Percentiles rank a stretch among this genome's conserved stretches.
These are phyloP conservation scores for Standfussiana lucernea DNA, from an alignment of 2,888 invertebrate genomes.

Conservation along the genomic window DNA sequence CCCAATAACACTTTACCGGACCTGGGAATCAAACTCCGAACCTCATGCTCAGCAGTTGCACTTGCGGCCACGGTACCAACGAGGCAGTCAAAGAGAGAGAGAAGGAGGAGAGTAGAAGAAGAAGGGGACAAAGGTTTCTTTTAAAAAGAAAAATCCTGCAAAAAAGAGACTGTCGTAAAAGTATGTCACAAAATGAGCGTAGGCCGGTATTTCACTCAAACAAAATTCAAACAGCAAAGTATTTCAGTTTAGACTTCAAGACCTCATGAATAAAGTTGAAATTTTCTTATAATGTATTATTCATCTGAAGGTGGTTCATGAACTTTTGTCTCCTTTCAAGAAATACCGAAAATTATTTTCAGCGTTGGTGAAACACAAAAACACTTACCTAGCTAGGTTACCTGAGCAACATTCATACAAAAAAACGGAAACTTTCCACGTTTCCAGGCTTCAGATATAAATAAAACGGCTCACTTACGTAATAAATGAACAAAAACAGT, in stretches of 20 bases:
- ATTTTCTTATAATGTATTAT: slow-evolving; percentile 24
- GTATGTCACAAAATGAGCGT: not conserved
- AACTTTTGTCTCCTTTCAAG: slow-evolving; percentile 11
- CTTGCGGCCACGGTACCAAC: not conserved
- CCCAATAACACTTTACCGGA: not conserved
- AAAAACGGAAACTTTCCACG: not conserved
- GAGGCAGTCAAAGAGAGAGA: no score
- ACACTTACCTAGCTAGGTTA: not conserved
- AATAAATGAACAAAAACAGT: not conserved
- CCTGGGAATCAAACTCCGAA: not conserved
- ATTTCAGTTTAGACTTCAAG: slow-evolving; percentile 25
- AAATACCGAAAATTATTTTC: slow-evolving; percentile 7
- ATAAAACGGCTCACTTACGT: not conserved
- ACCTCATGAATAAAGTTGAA: slow-evolving; percentile 31
- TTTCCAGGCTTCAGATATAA: not conserved
- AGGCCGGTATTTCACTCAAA: not conserved
- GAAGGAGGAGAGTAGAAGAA: no score
- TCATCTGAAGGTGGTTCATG: not conserved
- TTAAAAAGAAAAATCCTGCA: not conserved
- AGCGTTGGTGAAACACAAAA: not conserved
- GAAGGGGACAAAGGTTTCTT: no score
- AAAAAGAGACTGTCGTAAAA: not conserved
- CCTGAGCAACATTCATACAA: not conserved
- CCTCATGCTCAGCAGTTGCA: not conserved
- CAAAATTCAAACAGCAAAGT: slow-evolving; percentile 14